Conservation (phyloP, 2,113 vertebrate genomes). For the Sinocyclocheilus anshuiensis region DNA sequence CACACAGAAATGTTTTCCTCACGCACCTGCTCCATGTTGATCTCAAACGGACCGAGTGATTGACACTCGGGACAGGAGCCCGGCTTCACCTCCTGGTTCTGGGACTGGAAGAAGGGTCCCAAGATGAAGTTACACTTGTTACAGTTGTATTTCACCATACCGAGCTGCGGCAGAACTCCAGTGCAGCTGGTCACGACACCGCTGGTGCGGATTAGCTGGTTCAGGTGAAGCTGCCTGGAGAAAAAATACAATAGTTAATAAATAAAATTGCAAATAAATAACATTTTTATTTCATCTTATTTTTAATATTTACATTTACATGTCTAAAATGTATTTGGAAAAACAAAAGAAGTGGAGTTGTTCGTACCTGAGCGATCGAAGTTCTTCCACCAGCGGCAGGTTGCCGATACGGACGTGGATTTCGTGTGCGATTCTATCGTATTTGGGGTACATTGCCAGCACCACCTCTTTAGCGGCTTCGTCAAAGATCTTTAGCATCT, state of each 20-base stretch:
- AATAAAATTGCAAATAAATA: no score
- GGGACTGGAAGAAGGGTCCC: conserved; percentile 94
- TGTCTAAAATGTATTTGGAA: not conserved
- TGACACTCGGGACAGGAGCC: conserved; percentile 97
- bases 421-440: conserved; percentile 89
- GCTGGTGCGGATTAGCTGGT: conserved; percentile 96
- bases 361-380: conserved; percentile 87
- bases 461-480: conserved; percentile 96
- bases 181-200: conserved; percentile 96
- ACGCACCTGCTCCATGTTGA: conserved; percentile 98
- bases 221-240: conserved; percentile 91
- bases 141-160: conserved; percentile 97
- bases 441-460: conserved; percentile 97
- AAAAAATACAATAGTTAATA: not conserved
- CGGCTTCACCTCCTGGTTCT: conserved; percentile 98
- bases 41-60: conserved; percentile 91
- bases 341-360: not conserved
- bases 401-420: conserved; percentile 95
- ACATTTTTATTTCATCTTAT: no score
- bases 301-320: no score
- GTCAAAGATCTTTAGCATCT: conserved; percentile 96
- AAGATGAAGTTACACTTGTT: conserved; percentile 94
- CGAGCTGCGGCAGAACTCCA: conserved; percentile 93
- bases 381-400: conserved; percentile 93
- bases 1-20: not conserved